These are phyloP conservation scores for Drosophila repleta DNA, from an alignment of 1,140 invertebrate genomes.

Conservation along the genomic window DNA sequence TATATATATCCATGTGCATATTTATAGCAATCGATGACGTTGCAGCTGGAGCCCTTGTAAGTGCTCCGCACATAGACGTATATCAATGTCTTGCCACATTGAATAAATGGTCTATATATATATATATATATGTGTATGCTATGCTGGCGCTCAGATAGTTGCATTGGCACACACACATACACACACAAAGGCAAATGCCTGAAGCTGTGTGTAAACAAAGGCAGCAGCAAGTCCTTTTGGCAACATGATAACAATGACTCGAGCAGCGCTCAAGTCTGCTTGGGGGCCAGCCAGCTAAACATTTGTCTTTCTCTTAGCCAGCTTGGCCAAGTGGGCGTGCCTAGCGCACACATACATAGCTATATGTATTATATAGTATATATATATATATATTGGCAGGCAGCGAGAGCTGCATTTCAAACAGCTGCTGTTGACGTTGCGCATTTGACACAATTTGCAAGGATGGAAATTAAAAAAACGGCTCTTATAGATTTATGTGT, in stretches of 20 bases:
- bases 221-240: constrained; percentile 25
- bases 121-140: background rate
- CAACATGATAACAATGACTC: constrained; percentile 41
- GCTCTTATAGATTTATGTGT: constrained; percentile 39
- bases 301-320: constrained; percentile 21
- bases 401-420: constrained; percentile 24
- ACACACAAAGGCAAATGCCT: constrained; percentile 8
- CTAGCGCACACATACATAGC: background rate
- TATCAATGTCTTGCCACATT: constrained; percentile 57
- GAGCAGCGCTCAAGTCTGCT: constrained; percentile 18
- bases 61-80: constrained; percentile 24
- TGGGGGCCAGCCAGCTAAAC: constrained; percentile 29
- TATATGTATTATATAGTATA: background rate
- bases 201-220: constrained; percentile 44
- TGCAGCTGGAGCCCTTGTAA: constrained; percentile 29
- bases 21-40: constrained; percentile 18
- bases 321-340: background rate
- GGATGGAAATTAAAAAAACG: constrained; percentile 45
- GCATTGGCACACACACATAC: constrained; percentile 14
- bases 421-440: constrained; percentile 42
- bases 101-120: constrained; percentile 21
- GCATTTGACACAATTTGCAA: constrained; percentile 34
- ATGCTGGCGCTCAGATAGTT: background rate
- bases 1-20: background rate
- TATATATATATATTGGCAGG: constrained; percentile 1